A percentile compares a stretch with the other conserved stretches of the same genome.
These are phyloP conservation scores for Xenops minutus DNA, from an alignment of 2,797 vertebrate genomes.

Conservation along the genomic window DNA sequence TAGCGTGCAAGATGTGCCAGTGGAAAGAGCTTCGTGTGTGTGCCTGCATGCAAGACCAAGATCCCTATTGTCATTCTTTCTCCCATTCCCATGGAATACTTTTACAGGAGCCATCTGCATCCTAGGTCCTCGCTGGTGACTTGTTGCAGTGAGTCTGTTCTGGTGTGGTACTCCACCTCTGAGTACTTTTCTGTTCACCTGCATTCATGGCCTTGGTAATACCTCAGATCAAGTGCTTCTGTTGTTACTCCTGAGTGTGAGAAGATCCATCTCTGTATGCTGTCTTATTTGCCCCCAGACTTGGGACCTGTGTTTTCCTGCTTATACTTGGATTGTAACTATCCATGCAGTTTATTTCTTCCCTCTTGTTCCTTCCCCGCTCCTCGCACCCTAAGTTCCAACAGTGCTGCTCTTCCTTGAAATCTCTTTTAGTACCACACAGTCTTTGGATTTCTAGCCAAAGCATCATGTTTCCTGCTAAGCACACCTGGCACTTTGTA, in stretches of 20 bases:
- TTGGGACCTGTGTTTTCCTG: background rate
- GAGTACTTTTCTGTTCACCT: background rate
- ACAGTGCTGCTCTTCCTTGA: background rate
- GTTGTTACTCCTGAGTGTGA: background rate
- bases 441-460: background rate
- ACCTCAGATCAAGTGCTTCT: background rate
- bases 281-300: background rate
- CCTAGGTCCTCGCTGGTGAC: background rate
- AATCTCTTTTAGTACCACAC: background rate
- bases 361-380: fast-evolving
- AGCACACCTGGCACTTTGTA: fast-evolving
- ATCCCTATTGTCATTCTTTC: background rate
- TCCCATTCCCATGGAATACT: background rate
- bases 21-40: background rate
- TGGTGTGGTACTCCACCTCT: background rate
- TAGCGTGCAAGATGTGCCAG: background rate
- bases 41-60: background rate
- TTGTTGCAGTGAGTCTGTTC: background rate
- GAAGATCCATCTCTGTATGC: background rate
- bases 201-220: background rate
- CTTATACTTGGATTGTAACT: background rate
- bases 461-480: background rate
- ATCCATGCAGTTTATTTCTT: background rate
- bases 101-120: background rate
- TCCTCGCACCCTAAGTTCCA: background rate